phyloP scores from a whole-genome alignment of 2,113 vertebrate species.

The Erinaceus europaeus region DNA sequence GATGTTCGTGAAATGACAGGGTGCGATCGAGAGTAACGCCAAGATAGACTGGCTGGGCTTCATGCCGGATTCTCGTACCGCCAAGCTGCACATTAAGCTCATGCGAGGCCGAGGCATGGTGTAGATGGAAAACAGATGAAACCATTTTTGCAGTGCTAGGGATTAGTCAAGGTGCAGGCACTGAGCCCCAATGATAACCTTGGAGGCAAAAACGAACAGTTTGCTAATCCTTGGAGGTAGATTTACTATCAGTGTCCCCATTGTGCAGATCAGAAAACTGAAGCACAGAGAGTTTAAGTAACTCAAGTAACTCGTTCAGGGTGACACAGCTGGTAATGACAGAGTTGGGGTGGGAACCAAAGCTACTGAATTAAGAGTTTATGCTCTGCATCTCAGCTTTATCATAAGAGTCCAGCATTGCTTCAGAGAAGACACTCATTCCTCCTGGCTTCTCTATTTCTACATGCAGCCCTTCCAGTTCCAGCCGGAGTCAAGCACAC shows the following conservation, averaged over 20 bases:
- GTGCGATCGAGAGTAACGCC: too few relatives aligned
- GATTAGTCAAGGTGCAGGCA: too few relatives aligned
- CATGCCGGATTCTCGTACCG: too few relatives aligned
- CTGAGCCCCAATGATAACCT: too few relatives aligned
- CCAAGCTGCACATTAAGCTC: too few relatives aligned
- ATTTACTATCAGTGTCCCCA: background rate
- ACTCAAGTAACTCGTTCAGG: background rate
- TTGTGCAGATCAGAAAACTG: background rate
- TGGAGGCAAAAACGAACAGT: too few relatives aligned
- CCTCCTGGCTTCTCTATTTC: background rate
- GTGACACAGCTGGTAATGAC: background rate
- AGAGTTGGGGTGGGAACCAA: background rate
- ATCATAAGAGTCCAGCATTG: background rate
- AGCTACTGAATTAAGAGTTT: background rate
- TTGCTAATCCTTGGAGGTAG: background rate
- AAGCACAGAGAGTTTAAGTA: background rate
- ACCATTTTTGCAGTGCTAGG: too few relatives aligned
- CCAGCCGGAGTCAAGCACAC: background rate
- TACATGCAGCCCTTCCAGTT: background rate
- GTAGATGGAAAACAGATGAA: too few relatives aligned
- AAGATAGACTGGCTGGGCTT: too few relatives aligned
- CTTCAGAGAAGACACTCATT: background rate
- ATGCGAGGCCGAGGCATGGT: too few relatives aligned
- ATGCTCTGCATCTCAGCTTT: background rate
- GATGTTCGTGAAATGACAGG: too few relatives aligned